These are phyloP conservation scores for Araneus ventricosus DNA, from an alignment of 1,140 invertebrate genomes.

Conservation along the genomic window DNA sequence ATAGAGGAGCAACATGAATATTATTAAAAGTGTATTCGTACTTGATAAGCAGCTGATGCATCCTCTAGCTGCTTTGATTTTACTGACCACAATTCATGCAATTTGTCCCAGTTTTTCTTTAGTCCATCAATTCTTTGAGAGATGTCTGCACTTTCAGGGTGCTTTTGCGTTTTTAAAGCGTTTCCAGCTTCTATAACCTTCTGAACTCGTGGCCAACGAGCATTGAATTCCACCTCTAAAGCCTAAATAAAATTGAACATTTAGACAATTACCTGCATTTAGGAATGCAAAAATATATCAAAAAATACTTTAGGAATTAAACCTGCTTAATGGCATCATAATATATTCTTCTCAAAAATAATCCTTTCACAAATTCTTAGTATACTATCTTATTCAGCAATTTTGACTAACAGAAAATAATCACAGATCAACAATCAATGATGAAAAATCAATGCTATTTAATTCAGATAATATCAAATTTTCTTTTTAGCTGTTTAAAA, in stretches of 20 bases:
- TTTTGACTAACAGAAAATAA: no score
- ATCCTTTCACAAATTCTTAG: no score
- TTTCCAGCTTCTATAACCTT: conserved; percentile 88
- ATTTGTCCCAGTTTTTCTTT: conserved; percentile 86
- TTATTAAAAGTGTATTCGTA: conserved; percentile 77
- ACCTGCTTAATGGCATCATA: no score
- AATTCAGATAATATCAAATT: no score
- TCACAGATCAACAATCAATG: no score
- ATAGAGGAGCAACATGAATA: background rate
- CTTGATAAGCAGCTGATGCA: conserved; percentile 95
- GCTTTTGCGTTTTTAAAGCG: conserved; percentile 83
- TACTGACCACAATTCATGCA: conserved; percentile 90
- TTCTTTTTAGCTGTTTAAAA: no score
- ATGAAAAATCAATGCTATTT: no score
- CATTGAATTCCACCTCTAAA: conserved; percentile 94
- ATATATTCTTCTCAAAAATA: no score
- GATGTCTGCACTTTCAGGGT: conserved; percentile 78
- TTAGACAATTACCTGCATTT: background rate
- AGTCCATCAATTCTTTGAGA: conserved; percentile 86
- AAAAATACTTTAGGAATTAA: background rate
- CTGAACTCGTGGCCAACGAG: conserved; percentile 88
- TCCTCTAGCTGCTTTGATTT: conserved; percentile 94
- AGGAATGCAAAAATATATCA: background rate
- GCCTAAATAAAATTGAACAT: conserved; percentile 79
- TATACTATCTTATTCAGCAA: no score